phyloP scores from a whole-genome alignment of 2,888 invertebrate genomes.

The Xanthia icteritia region DNA sequence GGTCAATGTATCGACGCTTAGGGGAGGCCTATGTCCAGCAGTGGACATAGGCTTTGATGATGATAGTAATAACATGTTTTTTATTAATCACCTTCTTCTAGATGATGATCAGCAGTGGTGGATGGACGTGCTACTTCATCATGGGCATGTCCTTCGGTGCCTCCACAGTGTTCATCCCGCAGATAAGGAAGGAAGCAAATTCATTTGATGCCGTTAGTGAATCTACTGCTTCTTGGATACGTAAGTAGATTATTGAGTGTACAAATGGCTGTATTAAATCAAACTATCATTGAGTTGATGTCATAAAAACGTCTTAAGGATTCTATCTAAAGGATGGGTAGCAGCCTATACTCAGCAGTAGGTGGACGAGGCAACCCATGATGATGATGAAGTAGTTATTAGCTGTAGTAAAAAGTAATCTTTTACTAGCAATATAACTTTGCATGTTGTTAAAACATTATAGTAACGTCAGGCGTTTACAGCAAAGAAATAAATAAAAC shows the following conservation, averaged over 20 bases:
- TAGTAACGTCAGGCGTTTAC: conserved; percentile 7
- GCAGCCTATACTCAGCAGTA: not conserved
- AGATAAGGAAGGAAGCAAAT: conserved; percentile 53
- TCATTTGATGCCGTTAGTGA: conserved; percentile 63
- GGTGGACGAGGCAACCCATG: not conserved
- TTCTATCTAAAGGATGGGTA: not conserved
- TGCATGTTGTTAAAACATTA: not conserved
- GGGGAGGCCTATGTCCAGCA: not conserved
- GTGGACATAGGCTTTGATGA: no score
- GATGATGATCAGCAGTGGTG: conserved; percentile 58
- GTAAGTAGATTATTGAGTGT: conserved; percentile 59
- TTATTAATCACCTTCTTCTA: conserved; percentile 1
- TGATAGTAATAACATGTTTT: not conserved
- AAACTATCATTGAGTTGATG: not conserved
- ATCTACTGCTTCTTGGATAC: conserved; percentile 71
- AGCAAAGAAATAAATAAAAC: not conserved
- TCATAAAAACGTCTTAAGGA: not conserved
- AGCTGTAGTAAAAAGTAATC: not conserved
- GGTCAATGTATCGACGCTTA: not conserved
- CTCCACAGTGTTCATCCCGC: conserved; percentile 51
- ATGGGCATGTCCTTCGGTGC: conserved; percentile 53
- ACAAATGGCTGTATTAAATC: no score
- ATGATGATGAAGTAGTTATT: not conserved
- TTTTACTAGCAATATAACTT: conserved; percentile 7
- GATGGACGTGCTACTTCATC: conserved; percentile 59